A percentile compares a stretch with the other conserved stretches of the same genome.
Conservation (phyloP, 1,140 invertebrate genomes). For the Phenacoccus solenopsis region DNA sequence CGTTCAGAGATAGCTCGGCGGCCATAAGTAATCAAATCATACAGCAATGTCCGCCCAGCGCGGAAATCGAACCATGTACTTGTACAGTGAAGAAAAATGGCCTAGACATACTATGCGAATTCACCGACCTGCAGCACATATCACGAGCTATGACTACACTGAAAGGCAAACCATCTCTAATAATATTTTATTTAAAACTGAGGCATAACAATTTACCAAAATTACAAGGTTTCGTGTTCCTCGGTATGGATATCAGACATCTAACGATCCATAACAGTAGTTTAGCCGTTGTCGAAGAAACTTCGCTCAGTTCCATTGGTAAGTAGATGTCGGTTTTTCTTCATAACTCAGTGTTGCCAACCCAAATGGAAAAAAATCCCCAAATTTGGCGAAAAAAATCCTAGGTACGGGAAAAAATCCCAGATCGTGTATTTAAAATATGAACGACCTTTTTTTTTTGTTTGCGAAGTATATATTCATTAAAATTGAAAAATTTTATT, state of each 20-base stretch:
- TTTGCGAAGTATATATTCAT: too few species aligned
- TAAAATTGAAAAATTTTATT: too few species aligned
- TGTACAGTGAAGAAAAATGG: slow-evolving; percentile 75
- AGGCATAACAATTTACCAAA: slow-evolving; percentile 69
- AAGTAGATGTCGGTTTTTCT: slow-evolving; percentile 28
- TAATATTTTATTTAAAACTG: slow-evolving; percentile 74
- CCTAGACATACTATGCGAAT: slow-evolving; percentile 72
- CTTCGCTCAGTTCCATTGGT: slow-evolving; percentile 71
- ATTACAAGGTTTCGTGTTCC: slow-evolving; percentile 67
- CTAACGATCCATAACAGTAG: slow-evolving; percentile 77
- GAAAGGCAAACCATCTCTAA: slow-evolving; percentile 47
- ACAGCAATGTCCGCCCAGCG: slow-evolving; percentile 55
- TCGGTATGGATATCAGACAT: slow-evolving; percentile 74
- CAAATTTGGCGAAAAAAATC: too few species aligned
- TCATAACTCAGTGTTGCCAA: too few species aligned
- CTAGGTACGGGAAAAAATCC: too few species aligned
- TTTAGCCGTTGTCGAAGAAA: slow-evolving; percentile 70
- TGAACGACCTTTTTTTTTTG: too few species aligned
- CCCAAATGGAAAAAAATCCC: too few species aligned
- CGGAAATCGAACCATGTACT: slow-evolving; percentile 59
- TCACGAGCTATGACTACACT: slow-evolving; percentile 59
- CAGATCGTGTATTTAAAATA: too few species aligned
- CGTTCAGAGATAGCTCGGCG: background rate
- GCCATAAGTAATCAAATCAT: slow-evolving; percentile 12
- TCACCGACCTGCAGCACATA: slow-evolving; percentile 47